Base-by-base conservation (phyloP, 2,888 invertebrate species). In the Parnassius smintheus region DNA sequence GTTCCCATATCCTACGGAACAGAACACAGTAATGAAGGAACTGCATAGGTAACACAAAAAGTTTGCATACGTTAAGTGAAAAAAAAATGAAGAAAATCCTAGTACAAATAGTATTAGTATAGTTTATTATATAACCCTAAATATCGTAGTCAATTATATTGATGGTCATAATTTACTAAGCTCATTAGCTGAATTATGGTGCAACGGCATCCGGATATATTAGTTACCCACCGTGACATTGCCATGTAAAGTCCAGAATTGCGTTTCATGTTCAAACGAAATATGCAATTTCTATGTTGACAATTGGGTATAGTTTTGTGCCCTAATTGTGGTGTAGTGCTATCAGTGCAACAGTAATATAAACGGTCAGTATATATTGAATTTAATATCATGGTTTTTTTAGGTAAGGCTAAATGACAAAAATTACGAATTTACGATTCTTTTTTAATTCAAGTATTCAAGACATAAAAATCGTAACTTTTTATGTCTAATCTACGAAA, bases 221-320 rank as follows among this genome's bases (percentile, higher is more conserved):
- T 52, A 52, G 48, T 18, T 54, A 49, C 49, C 9, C 42, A 18
- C 55, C 59, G 51, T 53, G 51, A 60, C 49, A 60, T 55, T 60
- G 22, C 12, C 13, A 41, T 60, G 12, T 60, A 60, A 60, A 55
- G 49, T 49, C 10, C 25, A 10, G 22, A n/a, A 55, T 55, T 44
- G 41, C 42, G 9, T 41, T 41, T 60, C 22, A 50, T 50, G 49
- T 44, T 44, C 48, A 49, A 54, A 60, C 22, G 50, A 48, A 60
- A 35, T 25, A 18, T 46, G 45, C 52, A 53, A 59, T 52, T 53
- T 59, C 53, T 48, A 59, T 48, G 54, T n/a, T 11, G 44, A 9
- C 8, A 58, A 42, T 58, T 18, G n/a, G 13, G 22, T 13, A 13
- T 35, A 25, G 56, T 46, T 48, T 18, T n/a, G 13, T 55, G 44